These are phyloP conservation scores for Chymomyza amoena DNA, from an alignment of 2,888 invertebrate species.

Conservation along the genomic window DNA sequence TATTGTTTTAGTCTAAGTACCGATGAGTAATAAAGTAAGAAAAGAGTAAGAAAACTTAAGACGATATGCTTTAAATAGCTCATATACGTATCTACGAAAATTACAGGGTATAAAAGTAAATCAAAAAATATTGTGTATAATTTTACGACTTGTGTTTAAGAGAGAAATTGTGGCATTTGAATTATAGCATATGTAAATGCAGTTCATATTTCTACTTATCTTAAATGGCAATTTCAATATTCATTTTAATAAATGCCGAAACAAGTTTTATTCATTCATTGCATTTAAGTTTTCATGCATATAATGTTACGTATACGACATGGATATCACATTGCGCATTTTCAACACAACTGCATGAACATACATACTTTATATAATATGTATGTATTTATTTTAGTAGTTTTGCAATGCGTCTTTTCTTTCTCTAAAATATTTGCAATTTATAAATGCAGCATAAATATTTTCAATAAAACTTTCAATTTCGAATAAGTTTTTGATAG, in stretches of 20 bases:
- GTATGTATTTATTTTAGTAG: neutral
- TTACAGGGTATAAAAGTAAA: no score
- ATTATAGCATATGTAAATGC: neutral
- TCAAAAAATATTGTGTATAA: neutral
- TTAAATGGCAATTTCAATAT: neutral
- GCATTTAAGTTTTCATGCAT: neutral
- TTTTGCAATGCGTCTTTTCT: neutral
- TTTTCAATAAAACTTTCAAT: slow-evolving; percentile 1
- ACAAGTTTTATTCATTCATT: neutral
- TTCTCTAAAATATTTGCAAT: neutral
- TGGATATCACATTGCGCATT: neutral
- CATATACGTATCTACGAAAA: no score
- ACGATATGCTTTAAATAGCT: no score
- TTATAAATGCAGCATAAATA: no score
- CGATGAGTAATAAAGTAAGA: no score
- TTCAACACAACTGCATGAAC: neutral
- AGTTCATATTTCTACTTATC: neutral
- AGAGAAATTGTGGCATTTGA: neutral
- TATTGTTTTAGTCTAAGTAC: no score
- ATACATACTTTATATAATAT: no score
- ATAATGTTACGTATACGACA: neutral
- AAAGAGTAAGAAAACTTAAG: no score
- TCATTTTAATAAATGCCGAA: neutral
- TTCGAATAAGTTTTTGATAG: neutral
- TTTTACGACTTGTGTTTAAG: neutral